Conservation (phyloP, 2,113 vertebrate species). For the Nanorana parkeri region DNA sequence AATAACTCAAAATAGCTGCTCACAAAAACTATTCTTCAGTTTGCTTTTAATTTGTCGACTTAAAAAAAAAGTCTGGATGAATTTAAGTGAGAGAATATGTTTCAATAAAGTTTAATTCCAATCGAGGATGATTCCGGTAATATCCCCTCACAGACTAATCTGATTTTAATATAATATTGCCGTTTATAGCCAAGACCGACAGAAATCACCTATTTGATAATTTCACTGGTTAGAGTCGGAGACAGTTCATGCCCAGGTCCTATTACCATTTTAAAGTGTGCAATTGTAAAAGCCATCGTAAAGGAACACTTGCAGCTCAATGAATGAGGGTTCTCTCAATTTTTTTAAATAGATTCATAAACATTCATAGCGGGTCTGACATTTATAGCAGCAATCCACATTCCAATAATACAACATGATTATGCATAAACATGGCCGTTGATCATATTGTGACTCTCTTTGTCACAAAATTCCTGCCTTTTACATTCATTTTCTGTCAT, state of each 20-base stretch:
- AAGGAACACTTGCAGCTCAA: slow-evolving; percentile 29
- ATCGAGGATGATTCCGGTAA: neutral
- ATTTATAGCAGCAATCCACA: slow-evolving; percentile 9
- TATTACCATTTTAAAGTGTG: slow-evolving; percentile 63
- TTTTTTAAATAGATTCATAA: neutral
- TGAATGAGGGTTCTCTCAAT: neutral
- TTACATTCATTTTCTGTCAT: slow-evolving; percentile 38
- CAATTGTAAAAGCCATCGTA: slow-evolving; percentile 54
- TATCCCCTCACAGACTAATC: neutral
- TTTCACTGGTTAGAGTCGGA: slow-evolving; percentile 63
- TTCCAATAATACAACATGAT: fast-evolving
- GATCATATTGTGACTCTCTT: slow-evolving; percentile 38
- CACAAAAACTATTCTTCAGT: too few species aligned
- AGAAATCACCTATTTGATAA: slow-evolving; percentile 59
- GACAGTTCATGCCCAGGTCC: slow-evolving; percentile 55
- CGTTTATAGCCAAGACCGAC: slow-evolving; percentile 54
- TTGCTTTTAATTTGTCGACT: neutral
- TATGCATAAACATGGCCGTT: neutral
- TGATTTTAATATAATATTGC: slow-evolving; percentile 37
- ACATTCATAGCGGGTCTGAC: neutral
- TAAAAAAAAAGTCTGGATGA: neutral
- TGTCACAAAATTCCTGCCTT: slow-evolving; percentile 57
- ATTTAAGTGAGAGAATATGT: slow-evolving; percentile 9
- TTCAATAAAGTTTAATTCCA: neutral
- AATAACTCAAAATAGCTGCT: too few species aligned